Percentiles rank a stretch among this genome's conserved stretches.
phyloP scores from a whole-genome alignment of 1,140 invertebrate genomes.

The Ostrea edulis region DNA sequence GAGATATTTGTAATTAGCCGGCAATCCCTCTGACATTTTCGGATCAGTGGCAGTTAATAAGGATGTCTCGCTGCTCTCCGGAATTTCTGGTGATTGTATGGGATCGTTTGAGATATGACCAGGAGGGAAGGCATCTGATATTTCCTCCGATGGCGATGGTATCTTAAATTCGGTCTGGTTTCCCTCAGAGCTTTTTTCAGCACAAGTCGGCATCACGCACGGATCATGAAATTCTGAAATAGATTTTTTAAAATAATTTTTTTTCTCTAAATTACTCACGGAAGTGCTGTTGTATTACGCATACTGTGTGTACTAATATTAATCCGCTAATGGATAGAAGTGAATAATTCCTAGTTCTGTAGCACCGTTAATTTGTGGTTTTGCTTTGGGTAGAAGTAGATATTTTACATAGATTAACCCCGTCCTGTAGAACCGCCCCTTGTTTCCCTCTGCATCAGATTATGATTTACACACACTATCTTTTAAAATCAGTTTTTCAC shows the following conservation, averaged over 20 bases:
- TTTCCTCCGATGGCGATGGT: background rate
- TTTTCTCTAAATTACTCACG: background rate
- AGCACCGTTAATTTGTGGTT: too few relatives aligned
- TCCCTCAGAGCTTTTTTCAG: background rate
- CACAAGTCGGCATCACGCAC: background rate
- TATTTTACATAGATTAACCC: too few relatives aligned
- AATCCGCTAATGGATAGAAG: too few relatives aligned
- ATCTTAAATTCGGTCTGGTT: background rate
- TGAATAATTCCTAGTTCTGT: too few relatives aligned
- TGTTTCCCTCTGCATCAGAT: too few relatives aligned
- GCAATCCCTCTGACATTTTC: conserved; percentile 9
- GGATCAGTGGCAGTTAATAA: background rate
- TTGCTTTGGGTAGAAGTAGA: too few relatives aligned
- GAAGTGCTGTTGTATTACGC: too few relatives aligned
- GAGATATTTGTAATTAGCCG: conserved; percentile 23
- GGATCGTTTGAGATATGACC: background rate
- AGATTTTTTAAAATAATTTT: background rate
- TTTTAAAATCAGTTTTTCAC: too few relatives aligned
- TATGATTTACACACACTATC: too few relatives aligned
- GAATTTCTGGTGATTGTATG: background rate
- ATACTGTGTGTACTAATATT: too few relatives aligned
- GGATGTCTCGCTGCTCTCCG: background rate
- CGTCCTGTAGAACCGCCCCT: background rate
- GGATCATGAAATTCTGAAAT: conserved; percentile 20
- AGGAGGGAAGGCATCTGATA: background rate